Percentiles rank a stretch among this genome's conserved stretches.
Conservation (phyloP, 1,140 invertebrate genomes). For the Ceratitis capitata region DNA sequence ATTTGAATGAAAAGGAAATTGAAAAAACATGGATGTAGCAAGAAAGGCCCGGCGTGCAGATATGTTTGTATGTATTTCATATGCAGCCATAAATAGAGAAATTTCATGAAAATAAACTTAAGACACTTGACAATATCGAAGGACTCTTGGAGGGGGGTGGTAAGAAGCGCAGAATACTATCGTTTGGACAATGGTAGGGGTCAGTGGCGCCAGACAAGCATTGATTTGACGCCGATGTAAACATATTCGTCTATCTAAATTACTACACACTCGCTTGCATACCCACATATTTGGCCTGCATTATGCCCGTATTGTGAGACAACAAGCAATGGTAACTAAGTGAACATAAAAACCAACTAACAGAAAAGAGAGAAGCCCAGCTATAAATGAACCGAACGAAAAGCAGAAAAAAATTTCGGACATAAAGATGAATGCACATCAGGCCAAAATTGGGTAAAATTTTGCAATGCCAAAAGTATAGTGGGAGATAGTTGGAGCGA, state of each 20-base stretch:
- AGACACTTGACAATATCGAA: neutral
- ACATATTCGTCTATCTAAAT: neutral
- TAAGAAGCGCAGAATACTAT: neutral
- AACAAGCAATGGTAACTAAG: conserved; percentile 4
- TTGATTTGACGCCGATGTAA: conserved; percentile 10
- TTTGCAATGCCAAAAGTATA: neutral
- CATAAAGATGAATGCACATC: conserved; percentile 14
- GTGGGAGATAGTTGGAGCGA: neutral
- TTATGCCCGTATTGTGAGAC: neutral
- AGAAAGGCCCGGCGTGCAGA: neutral
- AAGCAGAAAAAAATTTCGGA: neutral
- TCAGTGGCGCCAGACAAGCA: conserved; percentile 15
- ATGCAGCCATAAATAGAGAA: neutral
- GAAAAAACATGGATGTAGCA: too few relatives aligned
- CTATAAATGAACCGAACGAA: neutral
- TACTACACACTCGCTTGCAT: neutral
- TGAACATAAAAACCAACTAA: neutral
- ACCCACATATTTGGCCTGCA: neutral
- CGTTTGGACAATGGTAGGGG: neutral
- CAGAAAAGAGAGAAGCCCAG: neutral
- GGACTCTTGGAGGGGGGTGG: neutral
- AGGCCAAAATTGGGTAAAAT: neutral
- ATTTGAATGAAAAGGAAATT: neutral
- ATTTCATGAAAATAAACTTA: conserved; percentile 30
- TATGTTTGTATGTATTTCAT: too few relatives aligned